Evolutionary conservation across 2,888 invertebrate species (phyloP).

Genomic region (Melinaea marsaeus): DNA sequence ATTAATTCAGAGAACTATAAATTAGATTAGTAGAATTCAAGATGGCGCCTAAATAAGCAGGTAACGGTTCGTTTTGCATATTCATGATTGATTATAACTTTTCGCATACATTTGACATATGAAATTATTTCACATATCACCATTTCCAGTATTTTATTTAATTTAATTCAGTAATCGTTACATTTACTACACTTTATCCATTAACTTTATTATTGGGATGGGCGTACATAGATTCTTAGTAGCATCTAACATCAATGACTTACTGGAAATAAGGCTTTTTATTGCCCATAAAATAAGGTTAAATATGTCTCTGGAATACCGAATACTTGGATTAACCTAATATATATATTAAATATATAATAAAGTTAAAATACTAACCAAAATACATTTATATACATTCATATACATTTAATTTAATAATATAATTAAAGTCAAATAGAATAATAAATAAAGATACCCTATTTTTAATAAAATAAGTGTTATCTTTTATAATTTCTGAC

Average conservation of each 20-base stretch:
- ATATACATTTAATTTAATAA: no score
- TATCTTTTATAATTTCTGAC: no score
- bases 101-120: conserved; percentile 26
- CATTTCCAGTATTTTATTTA: no score
- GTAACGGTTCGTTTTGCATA: conserved; percentile 24
- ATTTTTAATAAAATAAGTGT: no score
- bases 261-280: conserved; percentile 19
- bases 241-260: conserved; percentile 13
- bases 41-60: conserved; percentile 2
- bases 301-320: conserved; percentile 16
- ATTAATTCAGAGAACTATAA: not conserved
- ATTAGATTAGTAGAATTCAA: not conserved
- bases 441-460: no score
- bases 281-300: conserved; percentile 20
- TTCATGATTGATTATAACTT: conserved; percentile 33
- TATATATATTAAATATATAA: not conserved
- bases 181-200: not conserved
- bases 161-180: not conserved
- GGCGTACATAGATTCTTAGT: conserved; percentile 12
- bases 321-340: not conserved
- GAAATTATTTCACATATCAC: conserved; percentile 10
- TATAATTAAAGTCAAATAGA: no score
- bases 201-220: conserved; percentile 2
- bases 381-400: no score
- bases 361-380: no score